A percentile compares a stretch with the other conserved stretches of the same genome.
Conservation (phyloP, 1,140 invertebrate genomes). For the Belonocnema kinseyi region DNA sequence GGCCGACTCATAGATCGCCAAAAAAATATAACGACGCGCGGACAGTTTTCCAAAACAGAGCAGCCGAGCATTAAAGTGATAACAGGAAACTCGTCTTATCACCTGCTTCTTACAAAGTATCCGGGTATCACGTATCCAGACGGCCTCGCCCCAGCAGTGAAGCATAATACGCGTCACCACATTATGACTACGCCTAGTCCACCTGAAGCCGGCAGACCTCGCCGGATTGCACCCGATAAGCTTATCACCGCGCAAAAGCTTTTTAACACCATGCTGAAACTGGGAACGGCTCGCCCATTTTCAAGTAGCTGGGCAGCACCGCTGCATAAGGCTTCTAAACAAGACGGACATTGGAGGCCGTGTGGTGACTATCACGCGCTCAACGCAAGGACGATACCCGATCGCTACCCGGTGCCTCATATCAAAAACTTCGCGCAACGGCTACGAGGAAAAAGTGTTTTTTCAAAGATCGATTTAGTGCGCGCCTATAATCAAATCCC, state of each 20-base stretch:
- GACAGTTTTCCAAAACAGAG: not conserved
- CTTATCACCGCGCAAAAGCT: not conserved
- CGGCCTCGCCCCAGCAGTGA: not conserved
- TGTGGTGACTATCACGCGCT: constrained; percentile 20
- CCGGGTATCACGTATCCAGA: constrained; percentile 1
- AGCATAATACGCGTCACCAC: not conserved
- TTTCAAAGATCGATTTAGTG: constrained; percentile 26
- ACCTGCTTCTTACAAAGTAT: not conserved
- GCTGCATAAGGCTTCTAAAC: not conserved
- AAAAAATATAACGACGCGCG: no score
- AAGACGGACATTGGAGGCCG: not conserved
- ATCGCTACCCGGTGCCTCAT: not conserved
- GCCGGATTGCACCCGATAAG: not conserved
- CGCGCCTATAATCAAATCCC: constrained; percentile 25
- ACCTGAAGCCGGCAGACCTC: not conserved
- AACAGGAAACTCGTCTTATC: not conserved
- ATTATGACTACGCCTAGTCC: not conserved
- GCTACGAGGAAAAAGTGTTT: constrained; percentile 1
- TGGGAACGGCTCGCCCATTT: not conserved
- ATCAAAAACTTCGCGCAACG: not conserved
- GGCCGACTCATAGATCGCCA: no score
- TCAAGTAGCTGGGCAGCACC: not conserved
- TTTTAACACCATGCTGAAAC: not conserved
- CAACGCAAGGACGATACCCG: constrained; percentile 6
- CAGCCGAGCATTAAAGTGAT: not conserved